Conservation (phyloP, 2,888 invertebrate genomes). For the Pelosia muscerda region DNA sequence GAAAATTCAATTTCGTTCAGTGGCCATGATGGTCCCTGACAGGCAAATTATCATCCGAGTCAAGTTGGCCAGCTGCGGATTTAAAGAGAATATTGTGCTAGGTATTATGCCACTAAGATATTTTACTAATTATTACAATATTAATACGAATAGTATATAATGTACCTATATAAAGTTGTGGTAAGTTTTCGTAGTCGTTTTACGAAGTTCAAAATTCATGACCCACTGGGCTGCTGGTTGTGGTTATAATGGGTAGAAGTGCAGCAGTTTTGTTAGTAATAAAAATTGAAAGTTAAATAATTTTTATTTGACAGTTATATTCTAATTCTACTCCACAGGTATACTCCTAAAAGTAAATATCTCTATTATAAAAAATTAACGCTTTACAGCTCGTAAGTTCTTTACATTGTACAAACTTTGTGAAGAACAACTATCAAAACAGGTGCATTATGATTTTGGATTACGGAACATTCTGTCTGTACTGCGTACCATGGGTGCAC, state of each 20-base stretch:
- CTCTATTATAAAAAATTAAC: not conserved
- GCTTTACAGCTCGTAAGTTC: constrained; percentile 89
- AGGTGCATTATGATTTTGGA: constrained; percentile 96
- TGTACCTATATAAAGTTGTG: too few species aligned
- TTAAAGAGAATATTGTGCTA: constrained; percentile 93
- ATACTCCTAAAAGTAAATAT: not conserved
- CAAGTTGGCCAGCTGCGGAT: constrained; percentile 96
- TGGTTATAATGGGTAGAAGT: too few species aligned
- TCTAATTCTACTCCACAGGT: too few species aligned
- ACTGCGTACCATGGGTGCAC: constrained; percentile 92
- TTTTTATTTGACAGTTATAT: too few species aligned
- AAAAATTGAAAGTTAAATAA: too few species aligned
- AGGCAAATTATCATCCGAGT: constrained; percentile 96
- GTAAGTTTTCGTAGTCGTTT: too few species aligned
- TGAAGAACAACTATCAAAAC: constrained; percentile 96
- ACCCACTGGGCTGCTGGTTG: too few species aligned
- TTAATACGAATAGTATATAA: too few species aligned
- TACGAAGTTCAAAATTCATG: too few species aligned
- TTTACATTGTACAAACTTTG: constrained; percentile 95
- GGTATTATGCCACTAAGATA: constrained; percentile 50
- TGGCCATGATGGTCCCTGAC: constrained; percentile 98
- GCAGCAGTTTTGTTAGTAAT: too few species aligned
- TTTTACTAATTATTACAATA: not conserved
- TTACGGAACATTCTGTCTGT: constrained; percentile 93
- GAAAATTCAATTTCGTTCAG: constrained; percentile 95